phyloP scores from a whole-genome alignment of 2,113 vertebrate species.

The Rhodinocichla rosea region DNA sequence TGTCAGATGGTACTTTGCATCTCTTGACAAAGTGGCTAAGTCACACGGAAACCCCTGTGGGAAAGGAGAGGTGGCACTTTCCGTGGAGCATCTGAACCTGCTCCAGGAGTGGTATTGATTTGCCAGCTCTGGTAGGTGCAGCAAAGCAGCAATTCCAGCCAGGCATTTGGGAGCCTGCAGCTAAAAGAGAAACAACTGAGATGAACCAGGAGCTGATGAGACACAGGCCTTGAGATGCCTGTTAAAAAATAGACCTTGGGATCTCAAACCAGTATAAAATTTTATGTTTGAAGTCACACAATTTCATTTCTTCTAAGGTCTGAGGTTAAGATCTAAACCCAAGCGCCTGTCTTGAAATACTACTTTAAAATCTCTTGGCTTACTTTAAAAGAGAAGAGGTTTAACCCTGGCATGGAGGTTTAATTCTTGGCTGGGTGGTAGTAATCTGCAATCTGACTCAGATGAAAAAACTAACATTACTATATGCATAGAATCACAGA shows the following conservation, averaged over 20 bases:
- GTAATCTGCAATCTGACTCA: neutral
- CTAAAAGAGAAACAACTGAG: neutral
- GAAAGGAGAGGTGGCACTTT: neutral
- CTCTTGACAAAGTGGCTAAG: neutral
- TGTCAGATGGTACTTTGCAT: neutral
- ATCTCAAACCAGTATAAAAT: neutral
- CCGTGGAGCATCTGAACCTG: neutral
- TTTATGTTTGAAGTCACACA: neutral
- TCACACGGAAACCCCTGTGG: neutral
- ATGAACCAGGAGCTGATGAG: neutral
- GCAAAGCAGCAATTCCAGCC: neutral
- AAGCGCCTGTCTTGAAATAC: neutral
- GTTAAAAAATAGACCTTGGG: neutral
- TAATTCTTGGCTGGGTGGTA: neutral
- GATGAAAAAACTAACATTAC: neutral
- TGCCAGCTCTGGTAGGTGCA: neutral
- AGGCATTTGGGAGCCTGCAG: neutral
- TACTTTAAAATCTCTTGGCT: neutral
- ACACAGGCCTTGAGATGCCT: neutral
- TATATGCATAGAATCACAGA: neutral
- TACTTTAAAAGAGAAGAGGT: neutral
- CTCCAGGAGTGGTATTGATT: neutral
- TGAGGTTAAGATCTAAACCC: neutral
- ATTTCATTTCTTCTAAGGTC: neutral
- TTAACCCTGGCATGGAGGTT: neutral